These are phyloP conservation scores for Cerceris rybyensis DNA, from an alignment of 2,888 invertebrate species.

Conservation along the genomic window DNA sequence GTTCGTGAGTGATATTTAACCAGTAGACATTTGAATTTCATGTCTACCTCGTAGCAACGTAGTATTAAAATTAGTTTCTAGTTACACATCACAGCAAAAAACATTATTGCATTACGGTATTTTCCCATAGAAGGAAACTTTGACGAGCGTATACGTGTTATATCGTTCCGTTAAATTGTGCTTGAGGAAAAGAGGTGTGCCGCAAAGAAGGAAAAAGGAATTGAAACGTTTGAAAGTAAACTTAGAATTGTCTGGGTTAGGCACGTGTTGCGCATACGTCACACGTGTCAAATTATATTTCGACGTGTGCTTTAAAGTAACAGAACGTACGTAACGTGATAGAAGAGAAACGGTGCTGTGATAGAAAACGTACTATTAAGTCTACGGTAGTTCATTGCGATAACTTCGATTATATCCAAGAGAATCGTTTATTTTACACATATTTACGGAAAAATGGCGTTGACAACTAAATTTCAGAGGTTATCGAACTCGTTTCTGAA, in stretches of 20 bases:
- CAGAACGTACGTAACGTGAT: not conserved
- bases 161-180: not conserved
- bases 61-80: too few species aligned
- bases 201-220: not conserved
- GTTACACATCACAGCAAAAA: too few species aligned
- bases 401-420: not conserved
- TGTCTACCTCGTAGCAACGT: too few species aligned
- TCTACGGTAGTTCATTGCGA: not conserved
- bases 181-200: not conserved
- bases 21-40: too few species aligned
- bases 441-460: slow-evolving; percentile 62
- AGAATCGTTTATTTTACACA: not conserved
- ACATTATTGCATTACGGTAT: too few species aligned
- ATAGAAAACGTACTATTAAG: slow-evolving; percentile 6
- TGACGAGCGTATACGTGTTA: too few species aligned
- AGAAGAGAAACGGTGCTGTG: slow-evolving; percentile 26
- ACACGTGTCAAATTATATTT: slow-evolving; percentile 30
- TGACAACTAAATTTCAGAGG: slow-evolving; percentile 62
- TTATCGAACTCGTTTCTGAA: slow-evolving; percentile 51
- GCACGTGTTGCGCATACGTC: slow-evolving; percentile 43
- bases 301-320: slow-evolving; percentile 24
- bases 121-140: too few species aligned
- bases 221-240: not conserved
- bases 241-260: not conserved
- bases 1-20: too few species aligned